phyloP scores from a whole-genome alignment of 1,140 invertebrate species.

The Drosophila orena region DNA sequence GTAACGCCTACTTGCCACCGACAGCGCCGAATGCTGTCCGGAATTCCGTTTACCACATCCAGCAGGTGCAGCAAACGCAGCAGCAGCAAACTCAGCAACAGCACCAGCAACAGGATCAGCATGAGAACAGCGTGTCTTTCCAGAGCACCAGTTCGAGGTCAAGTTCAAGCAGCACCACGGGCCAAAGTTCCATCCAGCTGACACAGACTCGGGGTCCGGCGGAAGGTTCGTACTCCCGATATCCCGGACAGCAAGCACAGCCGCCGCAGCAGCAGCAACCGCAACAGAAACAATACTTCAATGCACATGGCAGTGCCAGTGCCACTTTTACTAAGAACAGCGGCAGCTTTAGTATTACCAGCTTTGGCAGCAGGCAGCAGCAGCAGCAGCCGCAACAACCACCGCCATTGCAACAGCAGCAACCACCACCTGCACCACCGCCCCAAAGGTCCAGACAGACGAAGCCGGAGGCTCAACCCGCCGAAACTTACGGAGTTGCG shows the following conservation, averaged over 20 bases:
- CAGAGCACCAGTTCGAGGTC: conserved; percentile 58
- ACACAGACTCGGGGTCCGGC: conserved; percentile 61
- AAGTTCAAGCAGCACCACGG: conserved; percentile 42
- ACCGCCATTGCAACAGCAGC: conserved; percentile 28
- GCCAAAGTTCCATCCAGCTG: conserved; percentile 58
- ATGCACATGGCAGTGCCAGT: conserved; percentile 68
- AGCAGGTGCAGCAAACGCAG: conserved; percentile 44
- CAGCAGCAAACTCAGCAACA: conserved; percentile 46
- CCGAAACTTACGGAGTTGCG: conserved; percentile 65
- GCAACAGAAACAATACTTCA: conserved; percentile 70
- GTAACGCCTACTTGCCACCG: conserved; percentile 78
- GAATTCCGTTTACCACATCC: conserved; percentile 71
- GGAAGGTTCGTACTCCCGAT: conserved; percentile 64
- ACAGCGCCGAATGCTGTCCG: conserved; percentile 50
- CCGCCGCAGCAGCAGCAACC: conserved; percentile 30
- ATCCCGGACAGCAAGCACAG: conserved; percentile 45
- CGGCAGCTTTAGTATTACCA: conserved; percentile 77
- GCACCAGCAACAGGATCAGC: conserved; percentile 55
- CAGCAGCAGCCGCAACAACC: conserved; percentile 26
- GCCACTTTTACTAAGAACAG: conserved; percentile 69
- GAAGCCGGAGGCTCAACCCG: conserved; percentile 65
- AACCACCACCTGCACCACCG: conserved; percentile 27
- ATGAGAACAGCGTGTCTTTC: conserved; percentile 61
- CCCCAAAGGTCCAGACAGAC: conserved; percentile 23
- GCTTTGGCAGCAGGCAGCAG: conserved; percentile 62